These are phyloP conservation scores for Pipistrellus pipistrellus DNA, from an alignment of 2,797 vertebrate genomes.

Conservation along the genomic window DNA sequence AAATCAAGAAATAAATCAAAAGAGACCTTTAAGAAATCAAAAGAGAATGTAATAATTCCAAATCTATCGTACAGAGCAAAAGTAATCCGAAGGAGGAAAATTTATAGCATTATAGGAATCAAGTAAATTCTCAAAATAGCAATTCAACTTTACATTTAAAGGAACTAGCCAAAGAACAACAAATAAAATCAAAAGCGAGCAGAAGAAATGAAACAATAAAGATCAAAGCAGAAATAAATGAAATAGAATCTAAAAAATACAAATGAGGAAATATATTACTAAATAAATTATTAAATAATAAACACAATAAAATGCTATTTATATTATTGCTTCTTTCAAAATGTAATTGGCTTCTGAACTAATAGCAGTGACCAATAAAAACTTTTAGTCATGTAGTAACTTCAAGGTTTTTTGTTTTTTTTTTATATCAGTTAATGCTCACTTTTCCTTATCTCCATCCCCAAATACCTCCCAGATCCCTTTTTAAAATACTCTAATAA, in stretches of 20 bases:
- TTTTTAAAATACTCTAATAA: not conserved
- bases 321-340: slow-evolving; percentile 1
- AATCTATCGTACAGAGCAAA: too few species aligned
- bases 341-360: not conserved
- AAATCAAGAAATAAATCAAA: not conserved
- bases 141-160: too few species aligned
- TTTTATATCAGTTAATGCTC: not conserved
- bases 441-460: not conserved
- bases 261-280: not conserved
- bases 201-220: not conserved
- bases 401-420: not conserved
- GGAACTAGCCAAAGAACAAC: too few species aligned
- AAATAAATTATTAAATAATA: not conserved
- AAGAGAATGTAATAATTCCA: not conserved
- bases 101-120: too few species aligned
- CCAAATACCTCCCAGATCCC: not conserved
- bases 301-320: not conserved
- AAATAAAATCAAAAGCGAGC: not conserved
- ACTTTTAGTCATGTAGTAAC: slow-evolving; percentile 14
- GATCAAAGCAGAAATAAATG: too few species aligned
- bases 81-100: too few species aligned
- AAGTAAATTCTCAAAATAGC: too few species aligned
- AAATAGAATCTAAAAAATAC: not conserved
- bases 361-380: not conserved
- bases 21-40: not conserved